phyloP scores from a whole-genome alignment of 2,888 invertebrate species.

The Dryobotodes eremita region DNA sequence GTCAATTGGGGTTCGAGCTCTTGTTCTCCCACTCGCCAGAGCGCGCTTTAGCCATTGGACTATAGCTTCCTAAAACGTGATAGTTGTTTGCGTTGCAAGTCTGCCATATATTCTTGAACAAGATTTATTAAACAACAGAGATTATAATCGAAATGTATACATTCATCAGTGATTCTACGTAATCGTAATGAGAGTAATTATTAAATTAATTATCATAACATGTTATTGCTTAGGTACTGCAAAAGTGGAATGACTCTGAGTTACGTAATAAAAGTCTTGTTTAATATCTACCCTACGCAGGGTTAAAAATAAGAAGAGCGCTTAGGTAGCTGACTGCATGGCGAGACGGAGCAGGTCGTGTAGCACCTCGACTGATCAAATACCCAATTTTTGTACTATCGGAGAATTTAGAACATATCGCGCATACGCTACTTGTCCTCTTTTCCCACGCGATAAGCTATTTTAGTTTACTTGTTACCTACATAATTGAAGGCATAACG shows the following conservation, averaged over 20 bases:
- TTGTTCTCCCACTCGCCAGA: too few species aligned
- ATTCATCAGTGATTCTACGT: slow-evolving; percentile 21
- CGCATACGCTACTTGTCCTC: not conserved
- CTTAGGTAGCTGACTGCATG: not conserved
- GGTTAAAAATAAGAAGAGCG: not conserved
- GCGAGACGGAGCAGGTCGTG: not conserved
- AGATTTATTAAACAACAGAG: slow-evolving; percentile 6
- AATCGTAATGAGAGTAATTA: slow-evolving; percentile 27
- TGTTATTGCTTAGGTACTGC: slow-evolving; percentile 34
- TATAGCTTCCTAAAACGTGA: not conserved
- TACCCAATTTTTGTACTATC: not conserved
- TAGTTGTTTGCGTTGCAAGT: not conserved
- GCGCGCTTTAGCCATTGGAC: not conserved
- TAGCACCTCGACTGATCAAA: not conserved
- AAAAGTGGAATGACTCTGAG: slow-evolving; percentile 10
- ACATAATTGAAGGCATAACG: not conserved
- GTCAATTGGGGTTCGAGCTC: not conserved
- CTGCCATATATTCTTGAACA: not conserved
- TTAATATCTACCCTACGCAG: not conserved
- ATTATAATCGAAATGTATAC: slow-evolving; percentile 18
- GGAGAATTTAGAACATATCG: not conserved
- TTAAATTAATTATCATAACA: slow-evolving; percentile 28
- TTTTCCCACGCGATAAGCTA: not conserved
- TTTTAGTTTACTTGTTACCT: slow-evolving; percentile 16
- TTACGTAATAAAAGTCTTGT: not conserved